Conservation (phyloP, 2,113 vertebrate species). For the Stegostoma tigrinum region DNA sequence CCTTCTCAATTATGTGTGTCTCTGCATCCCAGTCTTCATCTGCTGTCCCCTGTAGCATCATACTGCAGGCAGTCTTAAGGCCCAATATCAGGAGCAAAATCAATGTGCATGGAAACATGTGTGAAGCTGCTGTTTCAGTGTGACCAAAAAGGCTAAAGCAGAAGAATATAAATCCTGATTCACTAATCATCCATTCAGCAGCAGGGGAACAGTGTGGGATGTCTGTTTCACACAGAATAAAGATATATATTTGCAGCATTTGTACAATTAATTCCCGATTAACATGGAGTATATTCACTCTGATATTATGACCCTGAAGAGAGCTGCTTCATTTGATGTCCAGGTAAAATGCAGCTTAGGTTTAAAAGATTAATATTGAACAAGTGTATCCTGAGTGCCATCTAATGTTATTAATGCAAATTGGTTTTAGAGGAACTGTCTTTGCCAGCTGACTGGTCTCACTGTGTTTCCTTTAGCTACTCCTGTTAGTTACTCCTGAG, state of each 20-base stretch:
- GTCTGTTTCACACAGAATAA: too few relatives aligned
- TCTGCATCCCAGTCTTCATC: not conserved
- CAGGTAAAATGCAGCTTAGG: not conserved
- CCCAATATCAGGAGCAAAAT: not conserved
- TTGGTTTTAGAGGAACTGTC: not conserved
- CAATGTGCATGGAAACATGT: not conserved
- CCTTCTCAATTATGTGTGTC: not conserved
- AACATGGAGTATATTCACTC: not conserved
- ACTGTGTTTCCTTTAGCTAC: too few relatives aligned
- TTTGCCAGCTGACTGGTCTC: not conserved
- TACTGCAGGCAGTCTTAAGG: not conserved
- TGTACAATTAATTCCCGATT: not conserved
- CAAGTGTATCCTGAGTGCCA: constrained; percentile 16
- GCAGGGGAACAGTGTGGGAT: not conserved
- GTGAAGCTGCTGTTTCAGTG: not conserved
- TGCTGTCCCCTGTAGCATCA: not conserved
- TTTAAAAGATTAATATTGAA: not conserved
- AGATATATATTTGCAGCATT: not conserved
- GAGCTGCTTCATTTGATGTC: not conserved
- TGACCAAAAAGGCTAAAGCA: not conserved
- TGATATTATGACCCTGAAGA: not conserved
- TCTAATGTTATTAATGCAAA: constrained; percentile 26
- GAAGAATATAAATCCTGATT: not conserved
- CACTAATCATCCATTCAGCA: not conserved
- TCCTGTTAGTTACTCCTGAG: not conserved